Evolutionary conservation across 1,140 invertebrate genomes (phyloP).

Genomic region (Drosophila eugracilis): DNA sequence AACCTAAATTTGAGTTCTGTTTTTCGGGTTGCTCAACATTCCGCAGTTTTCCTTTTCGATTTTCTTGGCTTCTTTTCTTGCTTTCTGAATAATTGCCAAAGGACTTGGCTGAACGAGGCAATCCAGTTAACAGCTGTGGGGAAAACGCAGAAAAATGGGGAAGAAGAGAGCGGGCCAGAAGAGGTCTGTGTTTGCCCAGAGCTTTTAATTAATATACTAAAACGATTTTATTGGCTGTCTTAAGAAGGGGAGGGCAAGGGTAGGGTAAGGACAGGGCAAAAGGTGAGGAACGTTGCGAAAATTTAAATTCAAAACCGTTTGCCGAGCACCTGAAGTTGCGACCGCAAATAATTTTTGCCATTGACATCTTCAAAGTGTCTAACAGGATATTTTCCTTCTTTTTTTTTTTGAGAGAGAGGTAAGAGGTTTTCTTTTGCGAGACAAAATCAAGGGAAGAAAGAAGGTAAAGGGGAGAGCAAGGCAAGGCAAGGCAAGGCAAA

Average conservation of each 20-base stretch:
- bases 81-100: constrained; percentile 38
- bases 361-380: constrained; percentile 71
- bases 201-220: constrained; percentile 83
- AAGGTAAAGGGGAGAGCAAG: constrained; percentile 4
- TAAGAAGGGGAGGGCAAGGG: not conserved
- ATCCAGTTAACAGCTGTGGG: constrained; percentile 31
- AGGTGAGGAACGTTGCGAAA: constrained; percentile 32
- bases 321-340: constrained; percentile 39
- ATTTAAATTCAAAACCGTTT: constrained; percentile 62
- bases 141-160: not conserved
- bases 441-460: not conserved
- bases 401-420: too few species aligned
- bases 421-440: too few species aligned
- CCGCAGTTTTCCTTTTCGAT: not conserved
- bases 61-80: not conserved
- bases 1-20: constrained; percentile 16
- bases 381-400: constrained; percentile 14
- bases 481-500: constrained; percentile 25
- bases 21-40: constrained; percentile 6
- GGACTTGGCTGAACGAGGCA: constrained; percentile 13
- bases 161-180: not conserved
- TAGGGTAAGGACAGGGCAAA: too few species aligned
- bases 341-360: constrained; percentile 64
- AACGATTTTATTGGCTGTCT: constrained; percentile 70
- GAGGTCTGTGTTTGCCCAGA: constrained; percentile 56